Base-by-base conservation (phyloP, 2,888 invertebrate genomes). In the Hydraecia micacea region DNA sequence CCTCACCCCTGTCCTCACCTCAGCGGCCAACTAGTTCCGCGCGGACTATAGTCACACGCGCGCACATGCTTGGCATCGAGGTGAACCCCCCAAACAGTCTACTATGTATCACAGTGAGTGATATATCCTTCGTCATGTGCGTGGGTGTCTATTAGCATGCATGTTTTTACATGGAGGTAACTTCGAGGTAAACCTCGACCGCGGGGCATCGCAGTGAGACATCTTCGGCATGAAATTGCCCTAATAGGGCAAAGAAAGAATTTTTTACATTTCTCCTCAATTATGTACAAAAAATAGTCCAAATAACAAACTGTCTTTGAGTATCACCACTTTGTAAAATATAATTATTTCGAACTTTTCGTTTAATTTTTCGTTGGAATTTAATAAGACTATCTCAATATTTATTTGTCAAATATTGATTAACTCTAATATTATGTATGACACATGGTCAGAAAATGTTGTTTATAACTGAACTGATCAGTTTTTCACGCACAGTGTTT, bases 261-360 rank as follows among this genome's bases (percentile, higher is more conserved):
- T 77, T 18, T 39, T 39, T n/a, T 32, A 9, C 1, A 32, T 79
- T 71, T 80, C 11, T n/a, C 60, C 60, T 15, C 21, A 78, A 11
- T 58, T 78, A 15, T 39, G 28, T 63, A 36, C 52, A 49, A 32
- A 55, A 21, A 25, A 15, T 46, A 46, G 52, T 68, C 63, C 65
- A 36, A 65, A 25, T 15, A 60, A 52, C 2, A 32, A 63, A 52
- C 65, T 39, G 42, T 62, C 84, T 86, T 65, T 55, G 72, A 76
- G 60, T 71, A 70, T 74, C 71, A 69, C 60, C 73, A 68, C 0
- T 73, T 73, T 75, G 86, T 84, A 84, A 58, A 83, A 67, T 73
- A 79, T 70, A 52, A 84, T 65, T 84, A 85, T 81, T 69, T 83
- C 69, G n/a, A 42, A 58, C 49, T 67, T 75, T 75, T 83, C 62